Conservation (phyloP, 2,797 vertebrate species). For the Liasis olivaceus region DNA sequence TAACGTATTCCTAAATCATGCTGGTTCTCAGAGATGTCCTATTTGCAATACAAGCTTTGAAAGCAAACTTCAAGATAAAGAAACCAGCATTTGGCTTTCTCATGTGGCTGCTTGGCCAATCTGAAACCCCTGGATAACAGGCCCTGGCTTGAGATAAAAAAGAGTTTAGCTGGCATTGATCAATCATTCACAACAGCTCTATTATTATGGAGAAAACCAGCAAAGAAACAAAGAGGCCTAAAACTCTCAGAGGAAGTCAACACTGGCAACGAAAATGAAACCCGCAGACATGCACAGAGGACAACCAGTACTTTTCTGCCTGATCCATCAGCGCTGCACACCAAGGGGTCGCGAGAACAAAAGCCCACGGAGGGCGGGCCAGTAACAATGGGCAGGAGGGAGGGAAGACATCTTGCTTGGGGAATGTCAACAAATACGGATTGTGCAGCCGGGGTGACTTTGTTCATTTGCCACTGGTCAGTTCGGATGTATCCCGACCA, state of each 20-base stretch:
- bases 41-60: background rate
- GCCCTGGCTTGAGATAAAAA: background rate
- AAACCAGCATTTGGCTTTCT: background rate
- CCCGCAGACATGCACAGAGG: background rate
- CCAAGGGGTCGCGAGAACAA: background rate
- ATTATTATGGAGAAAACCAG: background rate
- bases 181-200: conserved; percentile 3
- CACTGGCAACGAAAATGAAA: background rate
- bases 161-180: background rate
- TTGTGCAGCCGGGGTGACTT: background rate
- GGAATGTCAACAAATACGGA: background rate
- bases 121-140: background rate
- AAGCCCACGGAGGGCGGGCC: background rate
- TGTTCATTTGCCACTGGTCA: background rate
- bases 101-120: too few relatives aligned
- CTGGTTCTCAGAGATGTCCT: background rate
- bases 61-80: background rate
- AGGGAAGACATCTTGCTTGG: background rate
- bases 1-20: background rate
- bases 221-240: background rate
- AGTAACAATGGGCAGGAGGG: background rate
- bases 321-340: background rate
- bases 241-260: background rate
- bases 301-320: background rate
- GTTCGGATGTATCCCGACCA: background rate